Base-by-base conservation (phyloP, 2,113 vertebrate species). In the Melierax canorus region DNA sequence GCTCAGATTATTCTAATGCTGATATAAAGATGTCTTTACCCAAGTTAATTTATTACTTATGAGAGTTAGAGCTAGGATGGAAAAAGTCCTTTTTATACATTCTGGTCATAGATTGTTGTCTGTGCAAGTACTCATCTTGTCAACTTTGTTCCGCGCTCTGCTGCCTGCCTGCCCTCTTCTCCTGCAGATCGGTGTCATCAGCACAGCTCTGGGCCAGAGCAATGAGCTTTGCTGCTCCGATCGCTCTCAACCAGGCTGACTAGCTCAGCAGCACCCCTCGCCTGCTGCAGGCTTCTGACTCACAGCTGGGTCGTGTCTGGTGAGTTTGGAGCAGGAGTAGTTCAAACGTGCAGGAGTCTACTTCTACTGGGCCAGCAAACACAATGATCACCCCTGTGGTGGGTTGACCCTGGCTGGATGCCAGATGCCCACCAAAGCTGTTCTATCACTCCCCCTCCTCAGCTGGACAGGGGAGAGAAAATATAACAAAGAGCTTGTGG, bases 141-240 rank as follows among this genome's bases (percentile, higher is more conserved):
- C 76, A 60, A 3, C 23, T 74, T 6, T 55, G 12, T 55, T 19
- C 8, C 1, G 19, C 4, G 2, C 11, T 38, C 21, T 62, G 43
- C 27, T 77, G 41, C 38, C 36, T 9, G 7, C 5, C 12, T 55
- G n/a, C 53, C 6, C 0, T 1, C 75, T 50, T n/a, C 50, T 77
- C 41, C 53, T 24, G 2, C 17, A 30, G 15, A 21, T 20, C n/a
- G 9, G 23, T 9, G 7, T 23, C 38, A 15, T 18, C 43, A 53
- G 51, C 23, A 10, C 7, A 12, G n/a, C 20, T 66, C 6, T 50
- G 84, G 32, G 20, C 9, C 45, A 34, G 30, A 66, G 32, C 15
- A 10, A 34, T 10, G 55, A 53, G n/a, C 38, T 83, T 83, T 41
- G 29, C n/a, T 24, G 0, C 39, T 55, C 8, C 2, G 3, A 1